Evolutionary conservation across 2,797 vertebrate species (phyloP).

Genomic region (Smutsia gigantea): DNA sequence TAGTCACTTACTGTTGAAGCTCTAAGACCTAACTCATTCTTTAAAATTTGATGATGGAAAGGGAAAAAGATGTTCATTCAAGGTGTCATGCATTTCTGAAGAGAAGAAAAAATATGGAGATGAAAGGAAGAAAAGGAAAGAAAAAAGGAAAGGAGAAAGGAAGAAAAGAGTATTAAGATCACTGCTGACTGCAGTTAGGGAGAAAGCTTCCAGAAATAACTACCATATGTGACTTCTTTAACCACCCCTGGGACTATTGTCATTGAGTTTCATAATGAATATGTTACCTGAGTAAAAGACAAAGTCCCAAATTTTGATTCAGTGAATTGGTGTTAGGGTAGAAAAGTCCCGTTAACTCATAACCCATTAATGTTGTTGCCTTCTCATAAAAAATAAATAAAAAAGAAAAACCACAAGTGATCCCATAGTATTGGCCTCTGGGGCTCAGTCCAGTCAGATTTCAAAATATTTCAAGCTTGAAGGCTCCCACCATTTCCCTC

Average conservation of each 20-base stretch:
- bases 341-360: constrained; percentile 43
- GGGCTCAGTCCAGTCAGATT: neutral
- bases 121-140: neutral
- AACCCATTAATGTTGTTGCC: neutral
- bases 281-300: constrained; percentile 30
- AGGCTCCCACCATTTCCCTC: neutral
- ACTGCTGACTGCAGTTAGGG: neutral
- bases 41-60: neutral
- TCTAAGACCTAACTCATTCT: neutral
- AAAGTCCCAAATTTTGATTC: constrained; percentile 50
- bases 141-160: neutral
- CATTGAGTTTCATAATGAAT: constrained; percentile 29
- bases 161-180: neutral
- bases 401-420: neutral
- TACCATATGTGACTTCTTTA: neutral
- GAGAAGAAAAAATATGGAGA: neutral
- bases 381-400: neutral
- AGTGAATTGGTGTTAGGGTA: neutral
- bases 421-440: neutral
- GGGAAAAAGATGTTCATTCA: neutral
- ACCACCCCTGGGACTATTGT: neutral
- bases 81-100: neutral
- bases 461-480: constrained; percentile 22
- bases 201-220: constrained; percentile 51
- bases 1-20: neutral